Evolutionary conservation across 2,113 vertebrate genomes (phyloP).

Genomic region (Sander lucioperca): DNA sequence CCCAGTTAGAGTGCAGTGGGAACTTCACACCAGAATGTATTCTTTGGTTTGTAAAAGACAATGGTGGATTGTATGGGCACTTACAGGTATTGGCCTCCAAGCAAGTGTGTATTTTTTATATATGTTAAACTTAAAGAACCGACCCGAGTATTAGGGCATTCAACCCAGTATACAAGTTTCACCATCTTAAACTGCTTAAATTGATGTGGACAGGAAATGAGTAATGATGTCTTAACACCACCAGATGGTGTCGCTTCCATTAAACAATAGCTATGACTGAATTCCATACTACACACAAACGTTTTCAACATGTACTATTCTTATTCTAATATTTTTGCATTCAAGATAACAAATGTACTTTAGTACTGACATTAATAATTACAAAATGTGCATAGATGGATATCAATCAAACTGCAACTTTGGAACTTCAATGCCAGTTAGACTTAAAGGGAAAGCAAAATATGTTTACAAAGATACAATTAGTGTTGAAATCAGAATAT

Average conservation of each 20-base stretch:
- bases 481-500: not conserved
- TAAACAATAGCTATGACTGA: not conserved
- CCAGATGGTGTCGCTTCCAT: conserved; percentile 42
- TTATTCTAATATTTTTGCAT: not conserved
- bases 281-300: not conserved
- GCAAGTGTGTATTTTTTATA: not conserved
- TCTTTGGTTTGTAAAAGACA: not conserved
- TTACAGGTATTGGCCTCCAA: not conserved
- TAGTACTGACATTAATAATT: not conserved
- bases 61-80: not conserved
- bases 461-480: not conserved
- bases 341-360: not conserved
- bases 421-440: no score
- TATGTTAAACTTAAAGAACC: not conserved
- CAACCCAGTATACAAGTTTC: not conserved
- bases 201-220: not conserved
- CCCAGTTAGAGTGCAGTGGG: not conserved
- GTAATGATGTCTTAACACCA: conserved; percentile 33
- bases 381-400: not conserved
- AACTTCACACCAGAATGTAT: not conserved
- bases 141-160: not conserved
- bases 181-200: not conserved
- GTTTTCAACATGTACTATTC: not conserved
- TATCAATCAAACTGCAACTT: not conserved
- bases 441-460: not conserved